A percentile compares a stretch with the other conserved stretches of the same genome.
Evolutionary conservation across 2,888 invertebrate genomes (phyloP).

Genomic region (Prionchulus punctatus): DNA sequence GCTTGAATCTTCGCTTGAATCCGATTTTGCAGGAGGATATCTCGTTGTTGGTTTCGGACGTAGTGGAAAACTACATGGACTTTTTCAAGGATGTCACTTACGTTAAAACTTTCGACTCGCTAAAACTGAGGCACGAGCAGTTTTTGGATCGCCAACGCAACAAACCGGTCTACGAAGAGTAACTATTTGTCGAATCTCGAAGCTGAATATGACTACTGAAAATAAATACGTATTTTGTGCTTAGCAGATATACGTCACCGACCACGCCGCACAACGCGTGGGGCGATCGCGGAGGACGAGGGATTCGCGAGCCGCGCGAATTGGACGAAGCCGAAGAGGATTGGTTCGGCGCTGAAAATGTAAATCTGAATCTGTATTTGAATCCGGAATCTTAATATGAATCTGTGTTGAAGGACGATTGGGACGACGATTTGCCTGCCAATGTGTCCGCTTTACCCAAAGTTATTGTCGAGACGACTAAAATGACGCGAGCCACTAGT

Average conservation of each 20-base stretch:
- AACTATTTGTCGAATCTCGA: too few species aligned
- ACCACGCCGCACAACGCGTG: background rate
- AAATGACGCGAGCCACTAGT: background rate
- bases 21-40: too few species aligned
- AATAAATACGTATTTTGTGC: too few species aligned
- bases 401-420: background rate
- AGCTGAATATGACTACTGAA: too few species aligned
- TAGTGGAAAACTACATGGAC: conserved; percentile 88
- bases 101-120: conserved; percentile 89
- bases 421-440: background rate
- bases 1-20: too few species aligned
- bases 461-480: background rate
- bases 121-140: conserved; percentile 74
- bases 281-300: too few species aligned
- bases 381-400: background rate
- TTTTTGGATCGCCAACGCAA: conserved; percentile 56
- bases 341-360: conserved; percentile 97
- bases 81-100: conserved; percentile 84
- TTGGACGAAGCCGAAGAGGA: conserved; percentile 94
- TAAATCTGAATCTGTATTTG: conserved; percentile 29
- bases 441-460: background rate
- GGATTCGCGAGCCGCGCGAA: conserved; percentile 65
- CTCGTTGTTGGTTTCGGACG: conserved; percentile 50
- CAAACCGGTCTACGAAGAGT: too few species aligned
- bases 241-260: background rate